Base-by-base conservation (phyloP, 92 coral and sea anemone genomes). In the Porites lobata region DNA sequence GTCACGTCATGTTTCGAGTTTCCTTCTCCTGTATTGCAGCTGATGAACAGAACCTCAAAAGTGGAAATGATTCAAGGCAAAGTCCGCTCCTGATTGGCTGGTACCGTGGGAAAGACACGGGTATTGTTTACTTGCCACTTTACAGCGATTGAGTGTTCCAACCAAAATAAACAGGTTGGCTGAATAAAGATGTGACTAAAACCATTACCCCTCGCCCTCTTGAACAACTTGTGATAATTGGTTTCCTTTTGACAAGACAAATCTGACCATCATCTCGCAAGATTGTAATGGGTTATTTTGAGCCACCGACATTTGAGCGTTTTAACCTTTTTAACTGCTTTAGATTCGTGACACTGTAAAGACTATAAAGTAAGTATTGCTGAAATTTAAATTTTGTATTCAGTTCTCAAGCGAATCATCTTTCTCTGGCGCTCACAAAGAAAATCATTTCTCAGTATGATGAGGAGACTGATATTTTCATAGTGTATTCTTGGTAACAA, bases 131-230 rank as follows among this genome's bases (percentile, higher is more conserved):
- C 91, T 65, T 43, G 29, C 38, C 32, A 50, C 72, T 72, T 26
- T 78, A 72, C 72, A 63, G 19, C 43, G 82, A 80, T 93, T 72
- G 70, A 79, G 81, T 88, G 71, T 85, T 61, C 61, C 20, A 75
- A 87, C 87, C 88, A 83, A 91, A 91, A 91, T 89, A 91, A 91
- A 85, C 84, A 85, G 83, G 83, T 65, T 10, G 13, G 50, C 89
- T 85, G 66, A n/a, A 87, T 50, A 72, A 81, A 74, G 89, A 78
- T 50, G 77, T 83, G 87, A 82, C 75, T 67, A 71, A 86, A 73
- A 83, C 20, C 73, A 58, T 65, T 86, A 86, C 87, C 76, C 81
- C 70, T 26, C 76, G 15, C 85, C 81, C 87, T 62, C 87, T 84
- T 64, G 80, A 84, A 17, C 8, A 59, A 22, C 18, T 84, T 22